Percentiles rank a stretch among this genome's conserved stretches.
These are phyloP conservation scores for Botia kubotai DNA, from an alignment of 2,797 vertebrate genomes.

Conservation along the genomic window DNA sequence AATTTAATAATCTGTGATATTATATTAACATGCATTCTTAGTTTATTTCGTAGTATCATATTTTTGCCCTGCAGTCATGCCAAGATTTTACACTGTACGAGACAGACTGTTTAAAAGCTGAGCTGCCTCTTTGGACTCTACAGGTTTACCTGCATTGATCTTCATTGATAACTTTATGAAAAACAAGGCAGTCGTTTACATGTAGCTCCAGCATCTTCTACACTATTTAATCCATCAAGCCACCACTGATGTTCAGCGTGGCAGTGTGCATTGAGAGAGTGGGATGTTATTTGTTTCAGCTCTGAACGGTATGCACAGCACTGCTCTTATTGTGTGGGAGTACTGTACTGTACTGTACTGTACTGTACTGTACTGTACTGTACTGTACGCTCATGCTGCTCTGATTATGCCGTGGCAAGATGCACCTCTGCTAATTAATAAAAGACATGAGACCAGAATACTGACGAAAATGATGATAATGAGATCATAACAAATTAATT, in stretches of 20 bases:
- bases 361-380: not conserved
- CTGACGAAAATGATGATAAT: conserved; percentile 41
- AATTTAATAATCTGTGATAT: not conserved
- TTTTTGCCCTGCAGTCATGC: not conserved
- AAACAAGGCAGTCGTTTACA: not conserved
- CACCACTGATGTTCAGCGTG: not conserved
- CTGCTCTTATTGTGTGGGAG: conserved; percentile 15
- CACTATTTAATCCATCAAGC: not conserved
- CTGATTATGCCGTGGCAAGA: not conserved
- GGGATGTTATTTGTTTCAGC: not conserved
- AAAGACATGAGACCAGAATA: conserved; percentile 48
- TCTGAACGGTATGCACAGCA: not conserved
- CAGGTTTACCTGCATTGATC: not conserved
- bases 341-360: not conserved
- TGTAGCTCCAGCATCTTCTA: not conserved
- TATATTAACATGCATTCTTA: conserved; percentile 1
- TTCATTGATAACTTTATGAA: not conserved
- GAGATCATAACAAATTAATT: conserved; percentile 23
- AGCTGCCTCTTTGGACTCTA: not conserved
- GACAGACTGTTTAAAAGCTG: not conserved
- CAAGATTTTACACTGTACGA: not conserved
- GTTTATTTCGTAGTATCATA: not conserved
- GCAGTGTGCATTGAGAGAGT: not conserved
- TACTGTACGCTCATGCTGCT: conserved; percentile 11
- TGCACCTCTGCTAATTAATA: conserved; percentile 31